Evolutionary conservation across 2,888 invertebrate species (phyloP).

Genomic region (Morinoia aosen): DNA sequence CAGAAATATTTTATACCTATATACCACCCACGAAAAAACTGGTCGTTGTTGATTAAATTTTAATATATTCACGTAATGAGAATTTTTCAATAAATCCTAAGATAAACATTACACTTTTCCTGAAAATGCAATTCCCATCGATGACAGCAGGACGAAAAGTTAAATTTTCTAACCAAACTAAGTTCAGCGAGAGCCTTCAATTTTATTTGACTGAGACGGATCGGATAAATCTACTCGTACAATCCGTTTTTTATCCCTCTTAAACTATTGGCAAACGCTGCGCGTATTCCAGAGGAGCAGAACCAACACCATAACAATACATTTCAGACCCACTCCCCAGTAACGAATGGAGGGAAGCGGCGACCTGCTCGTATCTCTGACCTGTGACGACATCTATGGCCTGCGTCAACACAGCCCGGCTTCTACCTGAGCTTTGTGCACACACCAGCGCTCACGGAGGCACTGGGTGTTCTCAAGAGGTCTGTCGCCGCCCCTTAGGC

Average conservation of each 20-base stretch:
- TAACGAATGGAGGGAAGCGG: not conserved
- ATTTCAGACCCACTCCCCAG: not conserved
- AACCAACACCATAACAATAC: not conserved
- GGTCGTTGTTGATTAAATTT: too few species aligned
- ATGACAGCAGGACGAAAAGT: not conserved
- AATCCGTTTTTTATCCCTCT: not conserved
- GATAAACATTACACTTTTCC: not conserved
- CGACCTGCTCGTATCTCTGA: not conserved
- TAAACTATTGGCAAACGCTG: not conserved
- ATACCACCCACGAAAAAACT: too few species aligned
- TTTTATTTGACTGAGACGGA: not conserved
- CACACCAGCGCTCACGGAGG: not conserved
- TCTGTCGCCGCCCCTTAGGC: slow-evolving; percentile 6
- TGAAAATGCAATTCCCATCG: not conserved
- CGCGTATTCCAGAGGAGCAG: not conserved
- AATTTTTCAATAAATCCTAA: not conserved
- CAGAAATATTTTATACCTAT: too few species aligned
- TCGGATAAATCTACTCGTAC: not conserved
- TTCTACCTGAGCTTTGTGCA: not conserved
- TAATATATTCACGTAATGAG: too few species aligned
- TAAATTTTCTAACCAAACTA: not conserved
- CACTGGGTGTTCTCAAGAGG: not conserved
- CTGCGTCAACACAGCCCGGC: not conserved
- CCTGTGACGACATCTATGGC: not conserved
- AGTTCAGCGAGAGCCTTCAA: too few species aligned